Evolutionary conservation across 37 sponge, comb jelly and placozoan genomes (phyloP).

Genomic region (Halichondria panicea): DNA sequence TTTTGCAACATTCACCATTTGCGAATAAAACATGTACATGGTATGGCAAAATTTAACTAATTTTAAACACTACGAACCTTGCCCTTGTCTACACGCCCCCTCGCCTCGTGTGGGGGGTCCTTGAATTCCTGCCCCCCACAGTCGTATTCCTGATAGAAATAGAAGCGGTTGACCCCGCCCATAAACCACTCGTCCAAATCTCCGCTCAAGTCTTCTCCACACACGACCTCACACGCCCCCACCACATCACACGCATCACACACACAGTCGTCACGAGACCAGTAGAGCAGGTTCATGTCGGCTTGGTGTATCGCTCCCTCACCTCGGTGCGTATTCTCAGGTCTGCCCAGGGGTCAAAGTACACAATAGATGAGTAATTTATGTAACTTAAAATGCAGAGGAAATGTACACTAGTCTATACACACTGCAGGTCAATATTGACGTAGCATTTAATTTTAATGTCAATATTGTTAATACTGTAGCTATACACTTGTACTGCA

Average conservation of each 20-base stretch:
- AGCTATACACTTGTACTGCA: neutral
- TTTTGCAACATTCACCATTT: too few relatives aligned
- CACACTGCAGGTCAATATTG: too few relatives aligned
- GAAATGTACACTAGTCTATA: too few relatives aligned
- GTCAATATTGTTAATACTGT: neutral
- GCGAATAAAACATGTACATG: neutral
- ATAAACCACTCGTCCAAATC: slow-evolving; percentile 60
- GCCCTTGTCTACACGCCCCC: slow-evolving; percentile 21
- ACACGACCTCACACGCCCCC: slow-evolving; percentile 73
- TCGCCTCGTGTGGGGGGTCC: slow-evolving; percentile 51
- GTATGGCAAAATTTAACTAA: too few relatives aligned
- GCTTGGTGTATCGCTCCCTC: slow-evolving; percentile 24
- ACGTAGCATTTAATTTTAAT: too few relatives aligned
- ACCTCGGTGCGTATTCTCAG: slow-evolving; percentile 65
- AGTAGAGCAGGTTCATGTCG: slow-evolving; percentile 84
- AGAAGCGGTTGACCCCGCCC: slow-evolving; percentile 55
- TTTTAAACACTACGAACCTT: slow-evolving; percentile 37
- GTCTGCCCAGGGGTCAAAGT: slow-evolving; percentile 50
- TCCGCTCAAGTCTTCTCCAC: slow-evolving; percentile 53
- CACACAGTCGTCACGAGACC: slow-evolving; percentile 61
- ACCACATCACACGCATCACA: slow-evolving; percentile 57
- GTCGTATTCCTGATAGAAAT: slow-evolving; percentile 70
- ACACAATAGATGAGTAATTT: too few relatives aligned
- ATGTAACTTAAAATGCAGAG: too few relatives aligned
- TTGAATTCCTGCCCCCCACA: slow-evolving; percentile 33